Percentiles rank a stretch among this genome's conserved stretches.
Conservation (phyloP, 2,113 vertebrate genomes). For the Hemibagrus wyckioides region DNA sequence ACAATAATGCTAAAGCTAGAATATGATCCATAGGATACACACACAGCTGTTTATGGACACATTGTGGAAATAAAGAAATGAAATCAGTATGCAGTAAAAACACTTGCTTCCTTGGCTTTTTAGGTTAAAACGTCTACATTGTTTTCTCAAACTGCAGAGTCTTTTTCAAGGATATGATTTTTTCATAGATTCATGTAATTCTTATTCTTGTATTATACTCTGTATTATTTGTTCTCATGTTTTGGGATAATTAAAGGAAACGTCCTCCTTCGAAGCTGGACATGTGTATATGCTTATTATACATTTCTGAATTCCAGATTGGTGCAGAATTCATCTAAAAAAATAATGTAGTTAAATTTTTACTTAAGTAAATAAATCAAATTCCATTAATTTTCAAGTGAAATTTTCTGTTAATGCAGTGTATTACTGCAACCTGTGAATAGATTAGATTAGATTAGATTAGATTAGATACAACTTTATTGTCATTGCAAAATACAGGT, state of each 20-base stretch:
- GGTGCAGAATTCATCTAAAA: neutral
- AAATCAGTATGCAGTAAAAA: neutral
- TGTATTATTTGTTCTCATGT: neutral
- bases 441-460: neutral
- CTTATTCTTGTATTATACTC: neutral
- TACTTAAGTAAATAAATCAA: no score
- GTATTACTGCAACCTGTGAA: no score
- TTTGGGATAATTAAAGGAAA: neutral
- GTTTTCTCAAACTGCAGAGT: neutral
- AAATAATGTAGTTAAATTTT: neutral
- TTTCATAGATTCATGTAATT: neutral
- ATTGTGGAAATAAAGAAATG: neutral
- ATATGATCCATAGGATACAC: no score
- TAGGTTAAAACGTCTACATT: neutral
- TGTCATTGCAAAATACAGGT: no score
- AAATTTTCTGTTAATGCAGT: neutral
- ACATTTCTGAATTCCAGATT: neutral
- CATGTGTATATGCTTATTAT: neutral
- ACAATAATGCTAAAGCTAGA: neutral
- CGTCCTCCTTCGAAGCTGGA: neutral
- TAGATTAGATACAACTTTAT: no score
- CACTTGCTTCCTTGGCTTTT: neutral
- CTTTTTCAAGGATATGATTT: neutral
- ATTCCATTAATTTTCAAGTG: neutral
- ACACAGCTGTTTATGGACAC: neutral